Evolutionary conservation across 2,888 invertebrate species (phyloP).

Genomic region (Phorcus lineatus): DNA sequence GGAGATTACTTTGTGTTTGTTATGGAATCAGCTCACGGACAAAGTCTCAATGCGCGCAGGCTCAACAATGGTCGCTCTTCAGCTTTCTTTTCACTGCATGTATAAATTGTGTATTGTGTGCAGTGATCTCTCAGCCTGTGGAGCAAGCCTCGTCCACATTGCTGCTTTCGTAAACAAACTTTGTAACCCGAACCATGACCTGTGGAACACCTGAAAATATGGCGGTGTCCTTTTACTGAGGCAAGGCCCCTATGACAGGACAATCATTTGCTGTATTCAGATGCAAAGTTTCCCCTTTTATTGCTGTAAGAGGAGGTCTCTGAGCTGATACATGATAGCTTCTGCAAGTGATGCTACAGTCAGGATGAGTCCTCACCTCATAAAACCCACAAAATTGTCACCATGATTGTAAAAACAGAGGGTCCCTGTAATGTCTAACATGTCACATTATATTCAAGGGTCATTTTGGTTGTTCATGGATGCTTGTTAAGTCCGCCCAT

Average conservation of each 20-base stretch:
- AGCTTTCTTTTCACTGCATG: not conserved
- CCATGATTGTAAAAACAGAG: not conserved
- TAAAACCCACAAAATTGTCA: not conserved
- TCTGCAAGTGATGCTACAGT: not conserved
- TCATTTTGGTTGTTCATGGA: not conserved
- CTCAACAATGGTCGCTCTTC: not conserved
- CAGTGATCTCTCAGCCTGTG: not conserved
- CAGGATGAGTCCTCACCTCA: not conserved
- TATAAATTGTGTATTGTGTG: not conserved
- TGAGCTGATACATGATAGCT: not conserved
- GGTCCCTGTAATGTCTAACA: not conserved
- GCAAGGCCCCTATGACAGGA: not conserved
- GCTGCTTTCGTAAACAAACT: not conserved
- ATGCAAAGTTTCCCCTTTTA: not conserved
- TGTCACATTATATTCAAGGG: not conserved
- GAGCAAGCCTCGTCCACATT: not conserved
- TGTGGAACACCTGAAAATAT: slow-evolving; percentile 2
- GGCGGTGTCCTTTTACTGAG: not conserved
- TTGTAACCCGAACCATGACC: not conserved
- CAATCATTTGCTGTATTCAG: not conserved
- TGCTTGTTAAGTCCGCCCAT: not conserved
- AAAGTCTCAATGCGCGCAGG: not conserved
- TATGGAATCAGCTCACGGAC: not conserved
- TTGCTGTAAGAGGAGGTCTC: not conserved
- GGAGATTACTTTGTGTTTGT: slow-evolving; percentile 4